Evolutionary conservation across 2,797 vertebrate species (phyloP).

Genomic region (Macropodus opercularis): DNA sequence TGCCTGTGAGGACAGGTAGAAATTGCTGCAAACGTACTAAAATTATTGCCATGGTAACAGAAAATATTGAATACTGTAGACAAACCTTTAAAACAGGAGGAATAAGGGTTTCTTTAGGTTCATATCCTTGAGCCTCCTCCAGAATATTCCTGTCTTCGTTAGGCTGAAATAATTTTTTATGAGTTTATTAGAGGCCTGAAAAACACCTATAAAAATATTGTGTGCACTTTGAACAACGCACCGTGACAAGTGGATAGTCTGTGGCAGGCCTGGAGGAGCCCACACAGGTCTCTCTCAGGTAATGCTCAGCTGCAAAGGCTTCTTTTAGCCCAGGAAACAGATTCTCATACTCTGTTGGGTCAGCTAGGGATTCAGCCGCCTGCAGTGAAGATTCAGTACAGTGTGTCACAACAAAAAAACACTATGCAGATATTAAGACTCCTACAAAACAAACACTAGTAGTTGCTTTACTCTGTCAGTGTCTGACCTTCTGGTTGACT

Average conservation of each 20-base stretch:
- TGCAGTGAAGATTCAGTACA: conserved; percentile 26
- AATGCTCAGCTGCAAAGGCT: conserved; percentile 93
- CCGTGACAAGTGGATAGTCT: conserved; percentile 93
- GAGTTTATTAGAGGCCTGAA: neutral
- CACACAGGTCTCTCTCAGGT: conserved; percentile 85
- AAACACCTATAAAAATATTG: neutral
- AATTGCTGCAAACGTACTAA: neutral
- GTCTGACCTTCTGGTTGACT: conserved; percentile 90
- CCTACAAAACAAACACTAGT: too few species aligned
- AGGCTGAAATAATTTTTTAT: conserved; percentile 80
- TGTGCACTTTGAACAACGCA: conserved; percentile 70
- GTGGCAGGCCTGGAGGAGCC: conserved; percentile 85
- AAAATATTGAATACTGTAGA: conserved; percentile 6
- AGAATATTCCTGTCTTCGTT: conserved; percentile 97
- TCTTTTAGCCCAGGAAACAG: conserved; percentile 96
- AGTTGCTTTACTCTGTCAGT: too few species aligned
- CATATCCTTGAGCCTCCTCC: conserved; percentile 91
- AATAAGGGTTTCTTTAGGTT: conserved; percentile 76
- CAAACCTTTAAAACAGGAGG: conserved; percentile 56
- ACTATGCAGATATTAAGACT: neutral
- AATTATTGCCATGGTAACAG: neutral
- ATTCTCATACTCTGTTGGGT: conserved; percentile 98
- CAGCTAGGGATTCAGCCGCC: conserved; percentile 96
- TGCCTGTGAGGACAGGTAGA: neutral
- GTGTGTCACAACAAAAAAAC: conserved; percentile 2